phyloP scores from a whole-genome alignment of 2,888 invertebrate genomes.

The Orchestes rusci region DNA sequence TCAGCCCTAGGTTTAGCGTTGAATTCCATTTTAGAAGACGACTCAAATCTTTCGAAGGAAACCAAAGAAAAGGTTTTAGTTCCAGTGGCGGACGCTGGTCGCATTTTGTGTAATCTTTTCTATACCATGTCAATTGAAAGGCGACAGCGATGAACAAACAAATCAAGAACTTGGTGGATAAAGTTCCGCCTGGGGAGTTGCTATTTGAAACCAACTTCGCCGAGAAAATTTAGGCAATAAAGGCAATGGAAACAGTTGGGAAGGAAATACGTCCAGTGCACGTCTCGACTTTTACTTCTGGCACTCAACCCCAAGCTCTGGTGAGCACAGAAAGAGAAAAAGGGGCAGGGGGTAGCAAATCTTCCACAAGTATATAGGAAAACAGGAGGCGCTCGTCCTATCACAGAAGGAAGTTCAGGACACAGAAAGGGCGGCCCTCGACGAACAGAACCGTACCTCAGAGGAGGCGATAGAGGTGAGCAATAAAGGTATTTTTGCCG shows the following conservation, averaged over 20 bases:
- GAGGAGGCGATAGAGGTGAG: not conserved
- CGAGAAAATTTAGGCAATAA: not conserved
- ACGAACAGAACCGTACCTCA: not conserved
- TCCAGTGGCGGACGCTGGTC: too few species aligned
- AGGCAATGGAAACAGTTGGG: not conserved
- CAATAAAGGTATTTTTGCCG: not conserved
- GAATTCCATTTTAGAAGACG: constrained; percentile 1
- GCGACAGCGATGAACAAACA: too few species aligned
- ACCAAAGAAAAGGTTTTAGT: constrained; percentile 19
- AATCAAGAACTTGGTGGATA: too few species aligned
- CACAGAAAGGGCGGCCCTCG: constrained; percentile 1
- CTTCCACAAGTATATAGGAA: not conserved
- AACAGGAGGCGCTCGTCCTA: constrained; percentile 1
- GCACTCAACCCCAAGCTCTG: not conserved
- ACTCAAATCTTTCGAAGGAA: not conserved
- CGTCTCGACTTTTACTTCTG: not conserved
- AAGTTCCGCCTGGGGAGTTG: not conserved
- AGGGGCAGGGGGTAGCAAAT: not conserved
- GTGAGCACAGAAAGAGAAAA: not conserved
- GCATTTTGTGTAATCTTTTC: too few species aligned
- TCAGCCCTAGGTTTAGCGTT: not conserved
- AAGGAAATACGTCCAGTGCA: not conserved
- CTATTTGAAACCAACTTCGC: not conserved
- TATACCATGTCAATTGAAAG: too few species aligned
- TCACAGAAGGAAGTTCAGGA: not conserved